These are phyloP conservation scores for Phoronis australis DNA, from an alignment of 2,888 invertebrate species.

Conservation along the genomic window DNA sequence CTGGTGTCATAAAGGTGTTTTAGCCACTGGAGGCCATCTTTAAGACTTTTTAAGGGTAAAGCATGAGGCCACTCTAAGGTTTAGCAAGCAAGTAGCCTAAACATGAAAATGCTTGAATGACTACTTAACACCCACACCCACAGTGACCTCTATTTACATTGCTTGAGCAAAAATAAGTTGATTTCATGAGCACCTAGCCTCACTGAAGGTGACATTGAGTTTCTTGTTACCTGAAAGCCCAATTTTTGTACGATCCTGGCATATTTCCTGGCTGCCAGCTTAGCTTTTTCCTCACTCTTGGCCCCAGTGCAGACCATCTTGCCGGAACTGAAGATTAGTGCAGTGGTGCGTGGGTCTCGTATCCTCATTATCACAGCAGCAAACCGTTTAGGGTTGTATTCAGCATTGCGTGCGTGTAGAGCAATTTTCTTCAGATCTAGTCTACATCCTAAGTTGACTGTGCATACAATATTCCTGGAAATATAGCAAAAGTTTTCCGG, in stretches of 20 bases:
- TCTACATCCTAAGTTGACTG: slow-evolving; percentile 89
- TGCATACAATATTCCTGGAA: slow-evolving; percentile 91
- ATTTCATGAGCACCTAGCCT: too few species aligned
- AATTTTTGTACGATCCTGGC: slow-evolving; percentile 77
- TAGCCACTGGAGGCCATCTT: too few species aligned
- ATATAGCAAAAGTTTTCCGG: not conserved
- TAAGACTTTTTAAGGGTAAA: too few species aligned
- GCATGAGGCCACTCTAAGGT: too few species aligned
- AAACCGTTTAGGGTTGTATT: slow-evolving; percentile 98
- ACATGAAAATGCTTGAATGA: too few species aligned
- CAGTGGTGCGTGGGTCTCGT: slow-evolving; percentile 75
- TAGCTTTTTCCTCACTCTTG: slow-evolving; percentile 74
- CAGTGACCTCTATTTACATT: too few species aligned
- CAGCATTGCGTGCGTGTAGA: slow-evolving; percentile 94
- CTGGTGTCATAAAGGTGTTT: too few species aligned
- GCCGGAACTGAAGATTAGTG: slow-evolving; percentile 76
- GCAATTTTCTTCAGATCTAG: slow-evolving; percentile 95
- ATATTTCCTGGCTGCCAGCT: slow-evolving; percentile 74
- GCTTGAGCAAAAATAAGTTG: too few species aligned
- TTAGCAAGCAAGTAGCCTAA: too few species aligned
- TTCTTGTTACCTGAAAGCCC: slow-evolving; percentile 67
- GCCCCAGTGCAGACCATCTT: slow-evolving; percentile 87
- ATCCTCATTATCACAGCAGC: slow-evolving; percentile 96
- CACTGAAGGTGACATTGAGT: too few species aligned
- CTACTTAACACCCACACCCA: too few species aligned